Evolutionary conservation across 2,113 vertebrate genomes (phyloP).

Genomic region (Rhinichthys klamathensis): DNA sequence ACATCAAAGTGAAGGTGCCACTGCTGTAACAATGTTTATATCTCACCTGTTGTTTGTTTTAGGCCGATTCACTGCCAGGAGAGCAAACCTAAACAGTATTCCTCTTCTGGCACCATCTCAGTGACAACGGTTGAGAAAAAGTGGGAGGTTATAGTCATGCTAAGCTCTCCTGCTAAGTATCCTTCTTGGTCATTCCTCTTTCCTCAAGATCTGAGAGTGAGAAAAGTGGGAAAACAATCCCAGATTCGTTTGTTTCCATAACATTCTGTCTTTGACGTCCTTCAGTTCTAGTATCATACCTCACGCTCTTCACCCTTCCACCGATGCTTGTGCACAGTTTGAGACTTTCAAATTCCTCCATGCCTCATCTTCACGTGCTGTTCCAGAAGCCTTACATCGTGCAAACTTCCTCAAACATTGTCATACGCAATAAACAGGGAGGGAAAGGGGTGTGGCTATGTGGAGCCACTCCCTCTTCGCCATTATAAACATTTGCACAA

Average conservation of each 20-base stretch:
- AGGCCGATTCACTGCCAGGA: constrained; percentile 69
- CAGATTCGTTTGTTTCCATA: constrained; percentile 17
- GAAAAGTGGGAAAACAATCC: not conserved
- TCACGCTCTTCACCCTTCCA: constrained; percentile 22
- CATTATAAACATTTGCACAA: constrained; percentile 33
- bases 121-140: constrained; percentile 47
- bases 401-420: constrained; percentile 6
- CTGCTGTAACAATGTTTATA: constrained; percentile 62
- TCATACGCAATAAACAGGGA: constrained; percentile 15
- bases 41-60: constrained; percentile 69
- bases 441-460: constrained; percentile 21
- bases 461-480: constrained; percentile 28
- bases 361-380: constrained; percentile 1
- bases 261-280: not conserved
- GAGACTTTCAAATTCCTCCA: constrained; percentile 24
- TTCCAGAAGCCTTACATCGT: constrained; percentile 33
- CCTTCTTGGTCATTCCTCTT: not conserved
- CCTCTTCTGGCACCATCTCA: constrained; percentile 59
- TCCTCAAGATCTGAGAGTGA: not conserved
- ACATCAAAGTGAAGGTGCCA: constrained; percentile 32
- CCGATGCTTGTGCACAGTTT: not conserved
- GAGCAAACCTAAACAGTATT: constrained; percentile 70
- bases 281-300: constrained; percentile 11
- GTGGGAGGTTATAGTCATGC: not conserved
- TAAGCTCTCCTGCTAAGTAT: not conserved